phyloP scores from a whole-genome alignment of 1,140 invertebrate genomes.

The Theocolax elegans region DNA sequence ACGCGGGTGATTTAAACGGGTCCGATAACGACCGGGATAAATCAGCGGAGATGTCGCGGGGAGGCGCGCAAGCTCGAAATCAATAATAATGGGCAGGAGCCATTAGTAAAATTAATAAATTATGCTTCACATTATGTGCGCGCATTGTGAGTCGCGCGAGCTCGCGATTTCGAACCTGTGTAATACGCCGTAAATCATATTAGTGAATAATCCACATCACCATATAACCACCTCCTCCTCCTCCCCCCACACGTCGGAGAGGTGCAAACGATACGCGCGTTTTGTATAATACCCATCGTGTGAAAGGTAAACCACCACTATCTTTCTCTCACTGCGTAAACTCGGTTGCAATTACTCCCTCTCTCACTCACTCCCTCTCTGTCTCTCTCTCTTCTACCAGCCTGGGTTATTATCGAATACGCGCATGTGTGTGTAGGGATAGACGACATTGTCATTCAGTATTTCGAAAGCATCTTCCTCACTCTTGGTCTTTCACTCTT shows the following conservation, averaged over 20 bases:
- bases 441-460: conserved; percentile 32
- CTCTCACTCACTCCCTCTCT: neutral
- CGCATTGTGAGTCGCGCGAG: conserved; percentile 63
- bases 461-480: conserved; percentile 7
- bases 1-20: conserved; percentile 58
- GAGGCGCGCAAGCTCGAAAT: conserved; percentile 61
- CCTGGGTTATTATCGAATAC: too few species aligned
- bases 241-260: neutral
- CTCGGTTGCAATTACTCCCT: conserved; percentile 44
- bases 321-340: too few species aligned
- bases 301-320: too few species aligned
- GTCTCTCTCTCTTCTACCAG: too few species aligned
- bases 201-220: conserved; percentile 69
- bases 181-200: conserved; percentile 68
- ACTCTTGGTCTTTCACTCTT: neutral
- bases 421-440: neutral
- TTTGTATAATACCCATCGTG: too few species aligned
- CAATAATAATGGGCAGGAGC: conserved; percentile 69
- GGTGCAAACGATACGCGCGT: conserved; percentile 37
- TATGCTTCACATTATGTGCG: conserved; percentile 68
- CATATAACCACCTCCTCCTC: neutral
- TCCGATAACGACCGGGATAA: conserved; percentile 62
- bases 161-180: conserved; percentile 45
- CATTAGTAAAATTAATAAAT: conserved; percentile 71
- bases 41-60: conserved; percentile 51